phyloP scores from a whole-genome alignment of 2,113 vertebrate genomes.

The Poecilia latipinna region DNA sequence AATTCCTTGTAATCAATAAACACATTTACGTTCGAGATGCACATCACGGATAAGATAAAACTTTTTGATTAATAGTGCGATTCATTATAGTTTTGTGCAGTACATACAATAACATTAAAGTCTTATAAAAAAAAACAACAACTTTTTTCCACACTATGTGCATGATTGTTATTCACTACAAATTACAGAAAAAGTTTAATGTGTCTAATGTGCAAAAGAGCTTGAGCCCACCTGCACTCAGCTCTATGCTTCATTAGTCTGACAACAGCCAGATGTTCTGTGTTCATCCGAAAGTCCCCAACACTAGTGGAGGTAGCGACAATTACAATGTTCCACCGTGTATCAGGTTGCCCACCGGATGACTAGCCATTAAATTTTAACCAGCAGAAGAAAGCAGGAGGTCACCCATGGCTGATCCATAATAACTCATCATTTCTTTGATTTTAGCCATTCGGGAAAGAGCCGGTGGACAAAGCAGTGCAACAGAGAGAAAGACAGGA shows the following conservation, averaged over 20 bases:
- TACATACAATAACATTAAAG: too few relatives aligned
- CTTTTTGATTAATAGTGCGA: too few relatives aligned
- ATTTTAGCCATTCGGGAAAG: constrained; percentile 48
- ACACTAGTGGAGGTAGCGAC: constrained; percentile 35
- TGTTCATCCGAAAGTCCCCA: constrained; percentile 39
- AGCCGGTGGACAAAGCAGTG: constrained; percentile 50
- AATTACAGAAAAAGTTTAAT: constrained; percentile 1
- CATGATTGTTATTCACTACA: not conserved
- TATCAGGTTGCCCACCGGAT: constrained; percentile 41
- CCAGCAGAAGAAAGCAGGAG: constrained; percentile 55
- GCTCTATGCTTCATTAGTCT: constrained; percentile 39
- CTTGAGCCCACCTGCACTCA: constrained; percentile 46
- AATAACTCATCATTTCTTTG: constrained; percentile 48
- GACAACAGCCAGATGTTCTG: constrained; percentile 47
- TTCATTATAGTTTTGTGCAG: too few relatives aligned
- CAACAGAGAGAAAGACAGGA: not conserved
- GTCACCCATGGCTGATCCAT: constrained; percentile 50
- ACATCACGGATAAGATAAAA: not conserved
- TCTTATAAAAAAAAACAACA: too few relatives aligned
- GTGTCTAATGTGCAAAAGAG: constrained; percentile 23
- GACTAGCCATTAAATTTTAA: constrained; percentile 67
- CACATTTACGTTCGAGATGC: not conserved
- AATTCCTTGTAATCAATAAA: not conserved
- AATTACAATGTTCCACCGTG: constrained; percentile 42
- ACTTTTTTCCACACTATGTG: not conserved